phyloP scores from a whole-genome alignment of 2,888 invertebrate species.

The Dioctria linearis region DNA sequence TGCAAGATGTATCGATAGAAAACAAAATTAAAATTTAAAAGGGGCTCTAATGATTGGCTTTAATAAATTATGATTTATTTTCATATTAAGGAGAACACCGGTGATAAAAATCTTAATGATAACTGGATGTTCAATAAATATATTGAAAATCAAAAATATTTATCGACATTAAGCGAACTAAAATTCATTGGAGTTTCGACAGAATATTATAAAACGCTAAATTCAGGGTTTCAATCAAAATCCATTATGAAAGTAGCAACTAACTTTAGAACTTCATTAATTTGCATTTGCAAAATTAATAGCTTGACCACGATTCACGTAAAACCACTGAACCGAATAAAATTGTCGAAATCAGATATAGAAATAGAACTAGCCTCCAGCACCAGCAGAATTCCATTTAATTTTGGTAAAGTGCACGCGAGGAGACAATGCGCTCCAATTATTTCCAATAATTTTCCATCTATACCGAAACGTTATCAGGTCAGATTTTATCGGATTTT shows the following conservation, averaged over 20 bases:
- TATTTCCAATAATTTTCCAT: constrained; percentile 32
- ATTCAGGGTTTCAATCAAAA: neutral
- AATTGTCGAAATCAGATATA: neutral
- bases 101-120: too few relatives aligned
- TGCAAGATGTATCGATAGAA: too few relatives aligned
- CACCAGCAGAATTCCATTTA: constrained; percentile 27
- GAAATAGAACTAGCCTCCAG: neutral
- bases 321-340: constrained; percentile 15
- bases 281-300: neutral
- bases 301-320: neutral
- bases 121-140: too few relatives aligned
- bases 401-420: constrained; percentile 13
- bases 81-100: too few relatives aligned
- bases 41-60: neutral
- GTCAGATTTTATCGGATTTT: constrained; percentile 33
- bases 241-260: constrained; percentile 4
- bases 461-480: too few relatives aligned
- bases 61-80: neutral
- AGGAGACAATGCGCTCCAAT: constrained; percentile 6
- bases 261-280: constrained; percentile 33
- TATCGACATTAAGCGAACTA: too few relatives aligned
- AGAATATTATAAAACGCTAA: too few relatives aligned
- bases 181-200: too few relatives aligned
- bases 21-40: too few relatives aligned
- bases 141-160: too few relatives aligned